Conservation (phyloP, 1,140 invertebrate species). For the Sycophaga agraensis region DNA sequence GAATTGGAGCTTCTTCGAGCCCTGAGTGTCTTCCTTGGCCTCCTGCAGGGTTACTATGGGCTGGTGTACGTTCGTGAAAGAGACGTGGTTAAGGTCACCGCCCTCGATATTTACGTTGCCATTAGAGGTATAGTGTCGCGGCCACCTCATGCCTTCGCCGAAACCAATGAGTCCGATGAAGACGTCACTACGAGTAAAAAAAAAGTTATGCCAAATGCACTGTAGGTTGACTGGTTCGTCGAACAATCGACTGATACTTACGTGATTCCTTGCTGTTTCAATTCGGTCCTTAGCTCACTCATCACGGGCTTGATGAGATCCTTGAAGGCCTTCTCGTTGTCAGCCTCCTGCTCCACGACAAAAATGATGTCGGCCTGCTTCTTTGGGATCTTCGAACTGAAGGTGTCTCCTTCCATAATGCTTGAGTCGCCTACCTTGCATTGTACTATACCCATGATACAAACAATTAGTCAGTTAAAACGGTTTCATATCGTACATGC, state of each 20-base stretch:
- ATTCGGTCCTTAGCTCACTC: slow-evolving; percentile 51
- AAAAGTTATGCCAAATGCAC: background rate
- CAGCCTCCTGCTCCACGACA: slow-evolving; percentile 64
- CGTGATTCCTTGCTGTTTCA: slow-evolving; percentile 63
- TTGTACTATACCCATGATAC: slow-evolving; percentile 44
- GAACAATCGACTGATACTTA: slow-evolving; percentile 42
- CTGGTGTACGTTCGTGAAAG: slow-evolving; percentile 43
- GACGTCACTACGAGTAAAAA: slow-evolving; percentile 55
- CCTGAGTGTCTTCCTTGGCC: slow-evolving; percentile 36
- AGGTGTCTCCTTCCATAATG: slow-evolving; percentile 60
- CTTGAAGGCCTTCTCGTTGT: slow-evolving; percentile 57
- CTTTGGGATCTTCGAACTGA: slow-evolving; percentile 67
- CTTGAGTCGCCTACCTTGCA: slow-evolving; percentile 63
- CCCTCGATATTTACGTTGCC: slow-evolving; percentile 61
- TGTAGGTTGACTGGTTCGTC: background rate
- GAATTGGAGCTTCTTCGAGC: slow-evolving; percentile 36
- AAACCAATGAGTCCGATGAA: slow-evolving; percentile 63
- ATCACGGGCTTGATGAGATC: slow-evolving; percentile 54
- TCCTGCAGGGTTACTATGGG: slow-evolving; percentile 43
- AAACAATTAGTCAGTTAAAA: no score
- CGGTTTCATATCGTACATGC: no score
- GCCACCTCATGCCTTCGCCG: slow-evolving; percentile 59
- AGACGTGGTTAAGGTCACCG: slow-evolving; percentile 58
- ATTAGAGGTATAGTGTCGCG: slow-evolving; percentile 60
- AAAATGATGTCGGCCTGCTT: slow-evolving; percentile 75